Evolutionary conservation across 2,888 invertebrate genomes (phyloP), one percentile per base, ranked within the genome.

Genomic region (Napeogenes sylphis): DNA sequence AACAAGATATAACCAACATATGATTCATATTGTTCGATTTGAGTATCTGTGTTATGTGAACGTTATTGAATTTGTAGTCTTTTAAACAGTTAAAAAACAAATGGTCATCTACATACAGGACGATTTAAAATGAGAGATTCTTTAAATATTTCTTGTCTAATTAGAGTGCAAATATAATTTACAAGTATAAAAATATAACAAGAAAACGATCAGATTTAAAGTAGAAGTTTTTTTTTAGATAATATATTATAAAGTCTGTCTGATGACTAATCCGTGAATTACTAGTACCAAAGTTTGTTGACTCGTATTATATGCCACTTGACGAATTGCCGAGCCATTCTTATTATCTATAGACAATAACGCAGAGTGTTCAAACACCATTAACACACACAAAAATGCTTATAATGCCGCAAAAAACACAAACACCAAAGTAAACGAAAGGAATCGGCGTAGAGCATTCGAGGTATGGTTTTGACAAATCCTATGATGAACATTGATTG

Each of bases 341-440:
- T 51, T n/a, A 21, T 62, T 62, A 32, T 46, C 61, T 58, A 62
- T 56, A 56, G 67, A 60, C 57, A 68, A 66, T 64, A 69, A 68
- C 66, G 68, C 64, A 55, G 59, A 62, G 62, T 63, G 66, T 59
- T 69, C 53, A 45, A 35, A 58, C 55, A 62, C 59, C 63, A 57
- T 69, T 69, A 70, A 70, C 66, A 70, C 35, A 58, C 61, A 58
- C 62, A 65, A 61, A 61, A 65, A 63, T 66, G 61, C 68, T 70
- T 68, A 64, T 65, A 62, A 55, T 32, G 56, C 55, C 54, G 45
- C 54, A 64, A 60, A 45, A 47, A 62, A 58, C 55, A 65, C 58
- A 64, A 62, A 67, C 65, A 58, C 4, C 56, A 4, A n/a, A 55
- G 59, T 61, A 61, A 59, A 55, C 32, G 64, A 64, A 66, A 63